These are phyloP conservation scores for Heptranchias perlo DNA, from an alignment of 2,113 vertebrate genomes.

Conservation along the genomic window DNA sequence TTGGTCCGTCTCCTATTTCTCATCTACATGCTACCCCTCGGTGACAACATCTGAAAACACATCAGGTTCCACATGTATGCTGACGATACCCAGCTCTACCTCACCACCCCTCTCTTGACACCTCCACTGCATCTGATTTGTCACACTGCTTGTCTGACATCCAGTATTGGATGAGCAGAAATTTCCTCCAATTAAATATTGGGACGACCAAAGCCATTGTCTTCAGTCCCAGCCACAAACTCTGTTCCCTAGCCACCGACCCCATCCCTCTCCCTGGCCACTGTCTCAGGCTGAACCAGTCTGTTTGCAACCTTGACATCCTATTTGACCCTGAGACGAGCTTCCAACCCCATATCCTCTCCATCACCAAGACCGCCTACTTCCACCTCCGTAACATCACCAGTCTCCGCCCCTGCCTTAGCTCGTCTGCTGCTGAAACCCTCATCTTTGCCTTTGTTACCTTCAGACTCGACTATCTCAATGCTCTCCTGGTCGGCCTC, in stretches of 20 bases:
- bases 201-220: not conserved
- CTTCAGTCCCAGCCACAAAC: not conserved
- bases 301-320: not conserved
- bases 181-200: not conserved
- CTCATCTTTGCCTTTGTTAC: not conserved
- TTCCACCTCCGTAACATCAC: not conserved
- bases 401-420: not conserved
- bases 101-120: not conserved
- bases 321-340: not conserved
- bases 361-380: not conserved
- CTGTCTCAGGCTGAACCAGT: not conserved
- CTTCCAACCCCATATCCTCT: too few relatives aligned
- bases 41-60: too few relatives aligned
- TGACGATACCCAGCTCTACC: too few relatives aligned
- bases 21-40: too few relatives aligned
- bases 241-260: too few relatives aligned
- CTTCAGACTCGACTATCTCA: not conserved
- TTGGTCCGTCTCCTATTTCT: too few relatives aligned
- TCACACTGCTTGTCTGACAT: not conserved
- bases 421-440: not conserved
- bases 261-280: not conserved
- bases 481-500: not conserved
- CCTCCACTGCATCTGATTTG: too few relatives aligned
- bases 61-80: too few relatives aligned
- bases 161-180: not conserved